A percentile compares a stretch with the other conserved stretches of the same genome.
Evolutionary conservation across 2,113 vertebrate species (phyloP).

Genomic region (Micronycteris hirsuta): DNA sequence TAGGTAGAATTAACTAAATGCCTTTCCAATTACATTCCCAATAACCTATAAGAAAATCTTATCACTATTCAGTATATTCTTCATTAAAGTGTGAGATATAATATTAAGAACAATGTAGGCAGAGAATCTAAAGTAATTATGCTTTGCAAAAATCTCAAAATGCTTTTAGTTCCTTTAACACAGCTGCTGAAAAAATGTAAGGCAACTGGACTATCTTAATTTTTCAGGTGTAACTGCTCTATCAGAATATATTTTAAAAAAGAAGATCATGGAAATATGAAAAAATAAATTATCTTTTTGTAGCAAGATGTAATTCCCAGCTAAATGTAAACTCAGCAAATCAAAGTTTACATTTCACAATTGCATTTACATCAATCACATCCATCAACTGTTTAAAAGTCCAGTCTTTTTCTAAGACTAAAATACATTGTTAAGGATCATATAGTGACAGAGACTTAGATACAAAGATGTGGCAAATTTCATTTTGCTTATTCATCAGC

Average conservation of each 20-base stretch:
- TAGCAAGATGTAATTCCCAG: background rate
- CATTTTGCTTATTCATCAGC: background rate
- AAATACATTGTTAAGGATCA: background rate
- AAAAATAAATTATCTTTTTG: background rate
- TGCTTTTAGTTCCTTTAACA: background rate
- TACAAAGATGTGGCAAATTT: background rate
- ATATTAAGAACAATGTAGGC: background rate
- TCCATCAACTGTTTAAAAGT: background rate
- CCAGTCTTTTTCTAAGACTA: background rate
- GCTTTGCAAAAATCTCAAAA: background rate
- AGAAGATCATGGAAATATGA: constrained; percentile 5
- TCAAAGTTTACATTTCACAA: background rate
- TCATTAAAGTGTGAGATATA: background rate
- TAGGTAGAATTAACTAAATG: background rate
- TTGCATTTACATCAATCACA: constrained; percentile 16
- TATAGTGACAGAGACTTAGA: background rate
- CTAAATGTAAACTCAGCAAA: background rate
- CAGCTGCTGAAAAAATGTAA: background rate
- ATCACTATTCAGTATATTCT: background rate
- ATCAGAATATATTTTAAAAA: constrained; percentile 16
- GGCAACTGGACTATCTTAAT: background rate
- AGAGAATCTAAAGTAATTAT: background rate
- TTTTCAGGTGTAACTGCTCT: background rate
- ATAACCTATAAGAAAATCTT: background rate
- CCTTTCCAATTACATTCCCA: background rate